Conservation (phyloP, 2,888 invertebrate genomes). For the Cremastinae sp. region DNA sequence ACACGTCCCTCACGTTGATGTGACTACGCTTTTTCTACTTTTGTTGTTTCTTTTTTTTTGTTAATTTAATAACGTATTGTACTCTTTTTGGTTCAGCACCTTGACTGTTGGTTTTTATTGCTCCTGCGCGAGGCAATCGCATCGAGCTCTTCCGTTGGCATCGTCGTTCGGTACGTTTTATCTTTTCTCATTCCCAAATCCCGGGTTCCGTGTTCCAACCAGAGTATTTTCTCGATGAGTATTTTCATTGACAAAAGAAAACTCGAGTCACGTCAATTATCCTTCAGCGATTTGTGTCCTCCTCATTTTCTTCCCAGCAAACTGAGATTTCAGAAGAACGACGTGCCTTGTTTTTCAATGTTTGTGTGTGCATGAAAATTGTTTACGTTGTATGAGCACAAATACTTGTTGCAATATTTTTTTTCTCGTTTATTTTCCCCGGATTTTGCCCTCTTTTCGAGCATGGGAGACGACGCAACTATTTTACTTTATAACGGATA, state of each 20-base stretch:
- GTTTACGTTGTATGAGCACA: constrained; percentile 18
- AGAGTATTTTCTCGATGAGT: no score
- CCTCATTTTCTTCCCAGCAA: constrained; percentile 1
- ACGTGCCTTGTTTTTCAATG: constrained; percentile 6
- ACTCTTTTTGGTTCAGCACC: constrained; percentile 78
- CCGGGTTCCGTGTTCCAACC: background rate
- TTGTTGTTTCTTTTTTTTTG: constrained; percentile 56
- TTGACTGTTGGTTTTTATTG: constrained; percentile 73
- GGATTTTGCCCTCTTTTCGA: background rate
- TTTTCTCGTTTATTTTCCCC: background rate
- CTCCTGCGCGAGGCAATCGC: constrained; percentile 73
- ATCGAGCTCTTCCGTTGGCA: constrained; percentile 74
- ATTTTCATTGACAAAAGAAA: background rate
- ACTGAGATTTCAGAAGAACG: constrained; percentile 55
- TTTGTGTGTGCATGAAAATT: constrained; percentile 27
- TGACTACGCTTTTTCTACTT: constrained; percentile 63
- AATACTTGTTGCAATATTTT: background rate
- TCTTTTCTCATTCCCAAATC: constrained; percentile 46
- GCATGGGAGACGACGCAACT: constrained; percentile 32
- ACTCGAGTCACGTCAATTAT: background rate
- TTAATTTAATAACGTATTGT: constrained; percentile 66
- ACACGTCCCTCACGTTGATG: constrained; percentile 59
- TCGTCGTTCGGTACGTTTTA: constrained; percentile 75
- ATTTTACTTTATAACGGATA: background rate
- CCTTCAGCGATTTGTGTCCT: background rate